Conservation (phyloP, 2,113 vertebrate genomes). For the Nerophis ophidion region DNA sequence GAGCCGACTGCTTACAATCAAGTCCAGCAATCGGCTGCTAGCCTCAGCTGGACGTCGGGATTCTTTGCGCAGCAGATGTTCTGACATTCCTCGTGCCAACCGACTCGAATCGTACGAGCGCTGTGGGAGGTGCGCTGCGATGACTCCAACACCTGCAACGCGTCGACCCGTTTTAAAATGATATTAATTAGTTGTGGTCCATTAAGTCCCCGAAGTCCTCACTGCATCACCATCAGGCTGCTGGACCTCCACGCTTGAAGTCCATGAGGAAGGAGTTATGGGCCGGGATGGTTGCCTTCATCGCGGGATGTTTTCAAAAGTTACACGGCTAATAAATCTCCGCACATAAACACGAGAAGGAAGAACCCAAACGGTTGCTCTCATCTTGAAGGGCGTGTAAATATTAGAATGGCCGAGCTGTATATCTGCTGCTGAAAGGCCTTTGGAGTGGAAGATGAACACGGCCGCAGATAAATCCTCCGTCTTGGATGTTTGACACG, state of each 20-base stretch:
- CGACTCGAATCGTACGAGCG: slow-evolving; percentile 43
- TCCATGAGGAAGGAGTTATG: slow-evolving; percentile 31
- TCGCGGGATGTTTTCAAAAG: slow-evolving; percentile 46
- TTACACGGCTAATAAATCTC: slow-evolving; percentile 39
- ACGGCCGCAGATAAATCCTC: too few relatives aligned
- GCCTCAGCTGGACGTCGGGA: slow-evolving; percentile 10
- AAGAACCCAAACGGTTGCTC: slow-evolving; percentile 43
- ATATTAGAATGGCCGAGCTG: slow-evolving; percentile 35
- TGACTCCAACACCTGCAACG: slow-evolving; percentile 12
- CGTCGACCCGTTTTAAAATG: too few relatives aligned
- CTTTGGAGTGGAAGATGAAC: too few relatives aligned
- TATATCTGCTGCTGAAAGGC: too few relatives aligned
- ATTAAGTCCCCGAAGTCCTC: too few relatives aligned
- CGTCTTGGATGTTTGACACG: too few relatives aligned
- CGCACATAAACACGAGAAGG: slow-evolving; percentile 27
- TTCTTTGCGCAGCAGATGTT: slow-evolving; percentile 23
- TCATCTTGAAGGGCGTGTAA: slow-evolving; percentile 43
- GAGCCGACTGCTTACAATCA: neutral
- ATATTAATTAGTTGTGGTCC: too few relatives aligned
- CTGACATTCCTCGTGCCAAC: slow-evolving; percentile 55
- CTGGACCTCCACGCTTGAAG: slow-evolving; percentile 4
- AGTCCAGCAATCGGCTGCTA: neutral
- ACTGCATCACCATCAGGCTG: too few relatives aligned
- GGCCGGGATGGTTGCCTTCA: slow-evolving; percentile 19
- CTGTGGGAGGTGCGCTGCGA: slow-evolving; percentile 43